Percentiles rank a stretch among this genome's conserved stretches.
These are phyloP conservation scores for Catharus bicknelli DNA, from an alignment of 2,113 vertebrate genomes.

Conservation along the genomic window DNA sequence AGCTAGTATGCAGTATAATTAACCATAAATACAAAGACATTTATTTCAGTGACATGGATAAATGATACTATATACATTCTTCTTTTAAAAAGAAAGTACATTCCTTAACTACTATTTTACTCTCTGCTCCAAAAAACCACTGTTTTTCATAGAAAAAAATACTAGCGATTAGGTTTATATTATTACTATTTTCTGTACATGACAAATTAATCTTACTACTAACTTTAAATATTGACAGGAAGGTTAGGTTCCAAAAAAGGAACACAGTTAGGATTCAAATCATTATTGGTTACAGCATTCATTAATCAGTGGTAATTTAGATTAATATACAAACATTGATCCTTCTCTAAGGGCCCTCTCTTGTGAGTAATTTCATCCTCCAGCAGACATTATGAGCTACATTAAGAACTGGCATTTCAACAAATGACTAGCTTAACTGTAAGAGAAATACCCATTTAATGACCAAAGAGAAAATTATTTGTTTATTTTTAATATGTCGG, in stretches of 20 bases:
- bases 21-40: background rate
- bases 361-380: slow-evolving; percentile 64
- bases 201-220: background rate
- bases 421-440: slow-evolving; percentile 47
- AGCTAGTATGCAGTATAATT: background rate
- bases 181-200: slow-evolving; percentile 7
- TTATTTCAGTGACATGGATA: background rate
- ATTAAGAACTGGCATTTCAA: slow-evolving; percentile 60
- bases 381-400: slow-evolving; percentile 59
- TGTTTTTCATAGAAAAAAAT: background rate
- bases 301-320: slow-evolving; percentile 69
- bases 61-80: background rate
- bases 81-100: background rate
- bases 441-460: slow-evolving; percentile 64
- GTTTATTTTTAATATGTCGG: slow-evolving; percentile 18
- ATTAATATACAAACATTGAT: slow-evolving; percentile 71
- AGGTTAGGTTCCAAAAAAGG: slow-evolving; percentile 9
- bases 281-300: slow-evolving; percentile 22
- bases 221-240: slow-evolving; percentile 28
- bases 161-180: background rate
- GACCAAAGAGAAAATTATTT: slow-evolving; percentile 49
- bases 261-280: slow-evolving; percentile 33
- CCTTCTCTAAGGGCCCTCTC: slow-evolving; percentile 45
- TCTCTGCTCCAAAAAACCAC: background rate
- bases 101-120: background rate